phyloP scores from a whole-genome alignment of 2,113 vertebrate genomes.

The Trinectes maculatus region DNA sequence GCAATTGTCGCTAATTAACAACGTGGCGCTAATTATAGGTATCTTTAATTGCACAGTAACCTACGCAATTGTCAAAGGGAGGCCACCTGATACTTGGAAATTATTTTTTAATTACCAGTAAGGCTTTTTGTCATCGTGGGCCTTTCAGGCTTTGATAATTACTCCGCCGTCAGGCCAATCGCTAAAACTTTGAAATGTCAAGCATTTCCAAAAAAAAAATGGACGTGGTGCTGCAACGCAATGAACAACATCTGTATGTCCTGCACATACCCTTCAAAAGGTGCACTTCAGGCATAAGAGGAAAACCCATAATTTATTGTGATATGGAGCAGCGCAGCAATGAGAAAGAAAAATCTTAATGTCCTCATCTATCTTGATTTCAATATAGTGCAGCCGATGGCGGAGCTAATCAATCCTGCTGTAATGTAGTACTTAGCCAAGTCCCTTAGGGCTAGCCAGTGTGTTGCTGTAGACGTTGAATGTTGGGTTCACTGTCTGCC shows the following conservation, averaged over 20 bases:
- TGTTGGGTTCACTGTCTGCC: conserved; percentile 38
- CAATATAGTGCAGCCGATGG: conserved; percentile 44
- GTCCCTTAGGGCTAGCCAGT: conserved; percentile 46
- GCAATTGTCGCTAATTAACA: conserved; percentile 81
- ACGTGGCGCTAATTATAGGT: conserved; percentile 80
- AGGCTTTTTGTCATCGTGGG: conserved; percentile 62
- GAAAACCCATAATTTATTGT: conserved; percentile 7
- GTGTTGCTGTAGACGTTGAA: conserved; percentile 46
- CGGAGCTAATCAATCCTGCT: conserved; percentile 67
- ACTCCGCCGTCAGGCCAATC: conserved; percentile 65
- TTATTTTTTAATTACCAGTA: conserved; percentile 82
- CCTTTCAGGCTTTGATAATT: conserved; percentile 71
- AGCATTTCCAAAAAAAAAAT: conserved; percentile 42
- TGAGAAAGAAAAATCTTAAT: conserved; percentile 37
- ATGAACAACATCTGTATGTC: neutral
- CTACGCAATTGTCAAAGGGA: conserved; percentile 81
- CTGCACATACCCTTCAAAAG: conserved; percentile 2
- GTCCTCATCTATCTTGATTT: conserved; percentile 58
- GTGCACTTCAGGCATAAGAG: conserved; percentile 2
- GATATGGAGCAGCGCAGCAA: conserved; percentile 3
- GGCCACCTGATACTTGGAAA: conserved; percentile 81
- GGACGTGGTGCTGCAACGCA: no score
- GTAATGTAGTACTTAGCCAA: conserved; percentile 63
- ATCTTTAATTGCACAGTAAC: conserved; percentile 82
- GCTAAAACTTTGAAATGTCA: conserved; percentile 71